Evolutionary conservation across 2,888 invertebrate genomes (phyloP).

Genomic region (Diarsia dahlii): DNA sequence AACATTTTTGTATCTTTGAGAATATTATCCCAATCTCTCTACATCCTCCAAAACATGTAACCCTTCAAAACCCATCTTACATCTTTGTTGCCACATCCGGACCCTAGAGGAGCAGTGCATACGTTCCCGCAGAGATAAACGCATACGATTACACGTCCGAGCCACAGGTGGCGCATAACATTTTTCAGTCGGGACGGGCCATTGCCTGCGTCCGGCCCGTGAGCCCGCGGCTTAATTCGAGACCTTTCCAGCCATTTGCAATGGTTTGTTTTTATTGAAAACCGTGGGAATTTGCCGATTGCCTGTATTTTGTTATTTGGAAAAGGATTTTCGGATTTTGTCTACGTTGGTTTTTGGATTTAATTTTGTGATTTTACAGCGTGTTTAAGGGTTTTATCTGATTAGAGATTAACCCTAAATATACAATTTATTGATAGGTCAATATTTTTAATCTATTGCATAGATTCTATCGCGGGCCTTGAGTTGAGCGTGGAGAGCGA

Average conservation of each 20-base stretch:
- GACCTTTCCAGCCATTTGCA: slow-evolving; percentile 81
- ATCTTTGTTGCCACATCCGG: slow-evolving; percentile 72
- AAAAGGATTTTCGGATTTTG: slow-evolving; percentile 62
- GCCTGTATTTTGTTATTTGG: slow-evolving; percentile 68
- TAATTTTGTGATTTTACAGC: slow-evolving; percentile 54
- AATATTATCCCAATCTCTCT: background rate
- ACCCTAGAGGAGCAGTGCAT: slow-evolving; percentile 77
- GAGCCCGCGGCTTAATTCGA: slow-evolving; percentile 83
- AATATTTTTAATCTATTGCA: background rate
- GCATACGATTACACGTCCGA: slow-evolving; percentile 88
- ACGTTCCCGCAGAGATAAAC: slow-evolving; percentile 86
- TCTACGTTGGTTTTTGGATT: slow-evolving; percentile 39
- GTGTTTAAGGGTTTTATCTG: slow-evolving; percentile 39
- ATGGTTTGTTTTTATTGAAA: slow-evolving; percentile 86
- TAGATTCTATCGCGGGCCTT: no score
- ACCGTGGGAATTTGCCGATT: slow-evolving; percentile 77
- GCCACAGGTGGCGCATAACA: slow-evolving; percentile 91
- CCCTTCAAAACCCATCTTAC: slow-evolving; percentile 56
- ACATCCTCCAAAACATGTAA: background rate
- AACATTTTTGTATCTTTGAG: background rate
- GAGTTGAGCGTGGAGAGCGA: no score
- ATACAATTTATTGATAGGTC: background rate
- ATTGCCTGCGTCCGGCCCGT: slow-evolving; percentile 72
- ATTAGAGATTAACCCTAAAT: slow-evolving; percentile 22
- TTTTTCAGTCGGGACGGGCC: slow-evolving; percentile 87